phyloP scores from a whole-genome alignment of 2,888 invertebrate species.

The Rutpela maculata region DNA sequence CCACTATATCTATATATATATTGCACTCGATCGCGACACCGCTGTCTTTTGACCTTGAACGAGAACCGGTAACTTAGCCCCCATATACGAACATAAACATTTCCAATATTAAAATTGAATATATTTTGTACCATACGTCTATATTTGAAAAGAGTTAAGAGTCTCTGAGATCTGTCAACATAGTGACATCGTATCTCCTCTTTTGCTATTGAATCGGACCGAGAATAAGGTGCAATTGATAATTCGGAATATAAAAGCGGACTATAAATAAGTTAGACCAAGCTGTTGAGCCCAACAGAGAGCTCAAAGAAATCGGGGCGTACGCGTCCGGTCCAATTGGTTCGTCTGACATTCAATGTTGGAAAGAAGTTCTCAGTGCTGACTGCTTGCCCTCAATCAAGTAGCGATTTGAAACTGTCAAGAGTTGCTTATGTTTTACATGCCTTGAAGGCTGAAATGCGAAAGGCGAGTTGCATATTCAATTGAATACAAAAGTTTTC shows the following conservation, averaged over 20 bases:
- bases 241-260: constrained; percentile 48
- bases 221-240: constrained; percentile 51
- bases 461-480: constrained; percentile 49
- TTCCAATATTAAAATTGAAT: too few species aligned
- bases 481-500: constrained; percentile 52
- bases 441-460: constrained; percentile 64
- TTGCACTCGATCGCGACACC: too few species aligned
- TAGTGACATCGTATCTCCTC: neutral
- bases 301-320: constrained; percentile 32
- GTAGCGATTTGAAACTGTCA: constrained; percentile 69
- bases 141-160: neutral
- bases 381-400: constrained; percentile 66
- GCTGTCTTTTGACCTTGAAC: too few species aligned
- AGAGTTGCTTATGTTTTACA: constrained; percentile 69
- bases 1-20: too few species aligned
- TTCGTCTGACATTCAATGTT: constrained; percentile 26
- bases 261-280: constrained; percentile 42
- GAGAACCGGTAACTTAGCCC: too few species aligned
- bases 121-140: too few species aligned
- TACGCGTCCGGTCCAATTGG: constrained; percentile 25
- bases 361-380: constrained; percentile 28
- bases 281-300: constrained; percentile 30
- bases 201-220: constrained; percentile 51
- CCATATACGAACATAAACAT: too few species aligned
- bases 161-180: neutral